Conservation (phyloP, 2,888 invertebrate genomes). For the Heliconius hortense region DNA sequence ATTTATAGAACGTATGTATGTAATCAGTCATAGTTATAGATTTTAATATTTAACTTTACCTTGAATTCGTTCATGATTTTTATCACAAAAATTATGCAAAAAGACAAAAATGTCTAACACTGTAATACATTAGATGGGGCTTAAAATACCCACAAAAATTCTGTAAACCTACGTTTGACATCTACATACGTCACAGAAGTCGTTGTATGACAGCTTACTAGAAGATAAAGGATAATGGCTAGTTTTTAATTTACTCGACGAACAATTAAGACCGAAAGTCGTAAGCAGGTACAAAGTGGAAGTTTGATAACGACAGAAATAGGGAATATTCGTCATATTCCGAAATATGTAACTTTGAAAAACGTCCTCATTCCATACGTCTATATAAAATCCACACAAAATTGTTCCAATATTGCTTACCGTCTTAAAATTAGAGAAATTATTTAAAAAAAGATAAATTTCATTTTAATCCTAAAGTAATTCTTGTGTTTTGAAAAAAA, state of each 20-base stretch:
- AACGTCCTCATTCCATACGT: constrained; percentile 11
- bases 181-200: constrained; percentile 27
- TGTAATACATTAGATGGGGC: constrained; percentile 19
- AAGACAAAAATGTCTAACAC: constrained; percentile 34
- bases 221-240: constrained; percentile 23
- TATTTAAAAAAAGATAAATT: background rate
- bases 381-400: constrained; percentile 32
- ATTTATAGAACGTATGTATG: constrained; percentile 17
- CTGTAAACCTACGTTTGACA: constrained; percentile 24
- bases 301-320: constrained; percentile 9
- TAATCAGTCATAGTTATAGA: constrained; percentile 34
- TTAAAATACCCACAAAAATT: constrained; percentile 25
- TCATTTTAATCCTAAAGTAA: background rate
- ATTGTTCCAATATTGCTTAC: constrained; percentile 68
- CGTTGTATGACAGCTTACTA: constrained; percentile 38
- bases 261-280: constrained; percentile 17
- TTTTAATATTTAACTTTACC: constrained; percentile 33
- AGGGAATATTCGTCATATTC: constrained; percentile 3
- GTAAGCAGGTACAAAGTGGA: constrained; percentile 26
- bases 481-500: background rate
- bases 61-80: constrained; percentile 36
- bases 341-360: constrained; percentile 7
- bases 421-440: constrained; percentile 54
- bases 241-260: constrained; percentile 12
- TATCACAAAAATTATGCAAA: constrained; percentile 41